Conservation (phyloP, 1,140 invertebrate genomes). For the Megathymus violae region DNA sequence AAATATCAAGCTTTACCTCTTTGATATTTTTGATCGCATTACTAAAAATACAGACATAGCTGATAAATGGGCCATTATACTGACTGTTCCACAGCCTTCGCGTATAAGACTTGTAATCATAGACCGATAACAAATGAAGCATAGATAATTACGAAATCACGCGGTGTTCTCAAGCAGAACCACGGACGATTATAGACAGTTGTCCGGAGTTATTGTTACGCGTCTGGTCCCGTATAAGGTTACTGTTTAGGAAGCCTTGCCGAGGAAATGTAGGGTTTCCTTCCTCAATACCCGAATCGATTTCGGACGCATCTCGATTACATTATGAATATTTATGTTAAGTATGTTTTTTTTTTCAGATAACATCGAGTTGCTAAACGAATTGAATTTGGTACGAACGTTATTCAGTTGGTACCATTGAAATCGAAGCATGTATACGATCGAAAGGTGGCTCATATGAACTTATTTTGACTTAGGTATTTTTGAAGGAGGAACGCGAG, state of each 20-base stretch:
- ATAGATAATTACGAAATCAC: constrained; percentile 24
- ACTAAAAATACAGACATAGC: no score
- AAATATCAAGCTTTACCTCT: no score
- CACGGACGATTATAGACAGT: constrained; percentile 13
- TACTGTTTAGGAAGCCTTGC: constrained; percentile 36
- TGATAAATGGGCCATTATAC: background rate
- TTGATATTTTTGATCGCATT: no score
- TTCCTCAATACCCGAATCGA: constrained; percentile 9
- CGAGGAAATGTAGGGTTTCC: constrained; percentile 15
- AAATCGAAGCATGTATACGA: no score
- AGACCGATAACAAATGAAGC: constrained; percentile 14
- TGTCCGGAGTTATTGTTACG: background rate
- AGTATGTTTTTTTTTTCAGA: no score
- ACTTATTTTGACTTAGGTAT: no score
- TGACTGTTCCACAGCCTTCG: background rate
- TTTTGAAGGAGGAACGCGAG: no score
- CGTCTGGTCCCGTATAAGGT: constrained; percentile 2
- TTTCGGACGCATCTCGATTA: constrained; percentile 5
- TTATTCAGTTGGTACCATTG: no score
- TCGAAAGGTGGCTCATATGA: no score
- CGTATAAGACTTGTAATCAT: background rate
- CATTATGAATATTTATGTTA: no score
- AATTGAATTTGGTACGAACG: no score
- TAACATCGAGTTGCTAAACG: no score
- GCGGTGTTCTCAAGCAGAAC: constrained; percentile 11